A percentile compares a stretch with the other conserved stretches of the same genome.
Conservation (phyloP, 2,888 invertebrate species). For the Trilocha varians region DNA sequence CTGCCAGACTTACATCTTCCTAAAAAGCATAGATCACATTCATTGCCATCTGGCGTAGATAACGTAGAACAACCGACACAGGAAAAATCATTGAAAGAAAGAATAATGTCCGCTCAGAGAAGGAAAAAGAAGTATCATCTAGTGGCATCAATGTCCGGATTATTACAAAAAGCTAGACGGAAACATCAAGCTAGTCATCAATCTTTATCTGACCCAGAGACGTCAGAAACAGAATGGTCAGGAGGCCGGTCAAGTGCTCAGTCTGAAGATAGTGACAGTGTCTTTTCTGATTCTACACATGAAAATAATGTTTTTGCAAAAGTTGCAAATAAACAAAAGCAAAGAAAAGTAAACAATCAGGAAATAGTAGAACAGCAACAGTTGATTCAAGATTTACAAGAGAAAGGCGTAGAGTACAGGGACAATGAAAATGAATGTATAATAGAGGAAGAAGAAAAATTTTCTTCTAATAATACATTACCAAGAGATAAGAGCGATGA, state of each 20-base stretch:
- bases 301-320: constrained; percentile 77
- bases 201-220: constrained; percentile 83
- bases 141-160: constrained; percentile 87
- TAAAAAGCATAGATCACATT: constrained; percentile 86
- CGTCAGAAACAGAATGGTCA: constrained; percentile 81
- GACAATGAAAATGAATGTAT: constrained; percentile 45
- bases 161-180: constrained; percentile 87
- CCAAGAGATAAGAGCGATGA: constrained; percentile 67
- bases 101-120: constrained; percentile 60
- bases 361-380: constrained; percentile 67
- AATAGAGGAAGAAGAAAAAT: constrained; percentile 51
- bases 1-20: constrained; percentile 85
- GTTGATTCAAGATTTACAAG: constrained; percentile 62
- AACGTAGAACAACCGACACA: constrained; percentile 65
- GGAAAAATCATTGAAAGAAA: constrained; percentile 61
- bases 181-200: constrained; percentile 75
- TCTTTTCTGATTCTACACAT: constrained; percentile 79
- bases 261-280: constrained; percentile 83
- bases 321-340: constrained; percentile 63
- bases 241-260: constrained; percentile 78
- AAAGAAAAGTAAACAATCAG: constrained; percentile 62
- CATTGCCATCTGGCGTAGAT: constrained; percentile 82
- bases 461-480: constrained; percentile 25
- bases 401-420: constrained; percentile 51
- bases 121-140: constrained; percentile 87